Conservation (phyloP, 2,113 vertebrate genomes). For the Parus major region DNA sequence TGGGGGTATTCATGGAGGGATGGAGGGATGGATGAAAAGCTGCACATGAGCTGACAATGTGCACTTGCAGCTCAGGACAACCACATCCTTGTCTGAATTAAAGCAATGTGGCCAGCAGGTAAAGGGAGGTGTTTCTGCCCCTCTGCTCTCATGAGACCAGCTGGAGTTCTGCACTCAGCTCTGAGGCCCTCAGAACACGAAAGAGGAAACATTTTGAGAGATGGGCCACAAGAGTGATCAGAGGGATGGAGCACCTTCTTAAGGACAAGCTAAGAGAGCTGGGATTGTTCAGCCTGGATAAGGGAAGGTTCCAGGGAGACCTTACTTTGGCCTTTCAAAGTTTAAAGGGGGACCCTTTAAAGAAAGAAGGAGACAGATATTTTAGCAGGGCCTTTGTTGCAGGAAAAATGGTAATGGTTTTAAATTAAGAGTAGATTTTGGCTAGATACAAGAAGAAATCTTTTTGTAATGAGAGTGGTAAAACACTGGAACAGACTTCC, state of each 20-base stretch:
- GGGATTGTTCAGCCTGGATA: neutral
- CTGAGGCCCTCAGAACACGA: neutral
- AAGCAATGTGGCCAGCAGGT: neutral
- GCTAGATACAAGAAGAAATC: neutral
- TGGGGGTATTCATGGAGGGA: neutral
- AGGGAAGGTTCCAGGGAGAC: neutral
- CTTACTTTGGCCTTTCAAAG: neutral
- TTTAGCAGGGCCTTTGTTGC: neutral
- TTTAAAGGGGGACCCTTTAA: neutral
- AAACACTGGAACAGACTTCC: neutral
- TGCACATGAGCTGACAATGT: neutral
- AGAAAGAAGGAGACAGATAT: neutral
- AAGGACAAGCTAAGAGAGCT: neutral
- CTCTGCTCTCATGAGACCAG: neutral
- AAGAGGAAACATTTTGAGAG: accelerated
- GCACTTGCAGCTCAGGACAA: neutral
- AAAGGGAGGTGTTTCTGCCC: neutral
- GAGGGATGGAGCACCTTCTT: neutral
- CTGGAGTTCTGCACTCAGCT: neutral
- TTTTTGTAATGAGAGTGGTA: neutral
- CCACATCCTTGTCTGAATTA: neutral
- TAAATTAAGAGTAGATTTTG: neutral
- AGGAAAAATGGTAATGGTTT: neutral
- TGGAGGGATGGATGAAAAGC: neutral
- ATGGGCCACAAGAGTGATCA: neutral